Base-by-base conservation (phyloP, 2,888 invertebrate genomes). In the Tridacna gigas region DNA sequence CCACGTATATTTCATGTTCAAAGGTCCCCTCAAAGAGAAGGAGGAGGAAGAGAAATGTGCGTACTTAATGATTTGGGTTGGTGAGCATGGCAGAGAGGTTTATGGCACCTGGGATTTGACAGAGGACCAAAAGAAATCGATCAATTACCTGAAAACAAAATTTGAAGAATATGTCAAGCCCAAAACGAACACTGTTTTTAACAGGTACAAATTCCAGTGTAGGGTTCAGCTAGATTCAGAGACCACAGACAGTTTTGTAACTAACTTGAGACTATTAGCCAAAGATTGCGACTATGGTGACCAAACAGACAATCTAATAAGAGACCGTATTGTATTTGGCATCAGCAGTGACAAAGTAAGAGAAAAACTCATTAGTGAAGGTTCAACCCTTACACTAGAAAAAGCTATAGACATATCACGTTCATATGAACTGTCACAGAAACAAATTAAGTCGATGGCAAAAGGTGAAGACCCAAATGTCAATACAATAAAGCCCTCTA, bases 221-320 rank as follows among this genome's bases (percentile, higher is more conserved):
- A n/a, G n/a, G n/a, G n/a, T n/a, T n/a, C n/a, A 84, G 84, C 63
- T 76, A 86, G 13, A 60, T 61, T 47, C 47, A 73, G 12, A 47
- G 79, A 26, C 13, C 18, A 22, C 82, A 86, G 73, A 60, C 13
- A 66, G 84, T 37, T 89, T 85, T 77, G 76, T 84, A 5, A 88
- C 85, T 4, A 79, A 86, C 12, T 65, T 88, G 15, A 80, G 76
- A 77, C 12, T 82, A 0, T 48, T 85, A 5, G 79, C 82, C 4
- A 83, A 73, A 74, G 87, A 89, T 51, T 89, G 89, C 74, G 74
- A 51, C n/a, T n/a, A n/a, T n/a, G n/a, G n/a, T n/a, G n/a, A n/a
- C n/a, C n/a, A n/a, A n/a, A n/a, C n/a, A n/a, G n/a, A n/a, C n/a
- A n/a, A n/a, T n/a, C n/a, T n/a, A n/a, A n/a, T n/a, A n/a, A n/a